phyloP scores from a whole-genome alignment of 1,140 invertebrate species.

The Phenacoccus solenopsis region DNA sequence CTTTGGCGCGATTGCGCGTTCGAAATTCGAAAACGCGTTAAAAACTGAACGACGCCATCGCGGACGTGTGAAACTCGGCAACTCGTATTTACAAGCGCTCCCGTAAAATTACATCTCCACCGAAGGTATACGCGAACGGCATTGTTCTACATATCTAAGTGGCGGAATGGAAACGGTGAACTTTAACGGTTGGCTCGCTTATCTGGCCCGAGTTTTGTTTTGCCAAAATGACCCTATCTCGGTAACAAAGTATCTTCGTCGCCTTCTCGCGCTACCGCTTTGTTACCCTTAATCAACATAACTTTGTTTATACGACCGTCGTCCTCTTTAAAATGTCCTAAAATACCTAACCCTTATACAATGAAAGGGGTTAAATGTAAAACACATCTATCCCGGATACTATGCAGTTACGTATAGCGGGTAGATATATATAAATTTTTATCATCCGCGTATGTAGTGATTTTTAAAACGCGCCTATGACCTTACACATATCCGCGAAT shows the following conservation, averaged over 20 bases:
- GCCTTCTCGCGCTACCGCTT: background rate
- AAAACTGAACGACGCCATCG: too few species aligned
- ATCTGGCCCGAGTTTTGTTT: constrained; percentile 10
- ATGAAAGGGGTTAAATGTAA: constrained; percentile 2
- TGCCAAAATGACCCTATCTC: constrained; percentile 14
- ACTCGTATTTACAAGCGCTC: too few species aligned
- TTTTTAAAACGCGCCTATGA: too few species aligned
- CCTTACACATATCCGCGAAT: too few species aligned
- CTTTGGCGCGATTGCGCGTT: too few species aligned
- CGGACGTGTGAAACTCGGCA: too few species aligned
- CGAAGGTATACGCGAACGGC: too few species aligned
- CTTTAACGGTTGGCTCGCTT: constrained; percentile 14
- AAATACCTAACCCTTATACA: background rate
- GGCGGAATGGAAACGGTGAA: background rate
- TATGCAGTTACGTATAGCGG: background rate
- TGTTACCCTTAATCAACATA: constrained; percentile 8
- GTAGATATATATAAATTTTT: constrained; percentile 4
- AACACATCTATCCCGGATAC: background rate
- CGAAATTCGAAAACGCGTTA: too few species aligned
- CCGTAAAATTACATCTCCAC: too few species aligned
- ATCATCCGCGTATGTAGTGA: too few species aligned
- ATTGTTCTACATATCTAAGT: too few species aligned
- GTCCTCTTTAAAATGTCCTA: background rate
- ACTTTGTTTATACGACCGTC: background rate
- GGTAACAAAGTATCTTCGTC: background rate